A percentile compares a stretch with the other conserved stretches of the same genome.
Conservation (phyloP, 1,140 invertebrate genomes). For the Papilio xuthus region DNA sequence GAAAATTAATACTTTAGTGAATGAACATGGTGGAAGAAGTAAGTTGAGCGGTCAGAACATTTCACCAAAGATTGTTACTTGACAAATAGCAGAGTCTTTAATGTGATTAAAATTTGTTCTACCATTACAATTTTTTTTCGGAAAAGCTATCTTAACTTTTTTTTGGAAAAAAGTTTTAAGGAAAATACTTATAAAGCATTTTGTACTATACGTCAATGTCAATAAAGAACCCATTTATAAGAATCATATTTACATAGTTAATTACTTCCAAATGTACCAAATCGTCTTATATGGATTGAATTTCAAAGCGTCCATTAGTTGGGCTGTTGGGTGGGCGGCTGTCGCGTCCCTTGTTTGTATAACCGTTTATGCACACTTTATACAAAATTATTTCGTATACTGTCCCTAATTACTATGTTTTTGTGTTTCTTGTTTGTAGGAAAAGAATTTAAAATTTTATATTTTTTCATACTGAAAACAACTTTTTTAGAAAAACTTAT, state of each 20-base stretch:
- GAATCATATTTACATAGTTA: neutral
- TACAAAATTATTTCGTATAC: neutral
- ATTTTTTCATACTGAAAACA: neutral
- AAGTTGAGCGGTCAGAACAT: neutral
- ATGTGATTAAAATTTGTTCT: neutral
- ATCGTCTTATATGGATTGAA: conserved; percentile 20
- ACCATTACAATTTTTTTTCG: neutral
- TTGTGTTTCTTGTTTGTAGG: neutral
- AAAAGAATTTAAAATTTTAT: neutral
- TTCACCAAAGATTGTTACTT: neutral
- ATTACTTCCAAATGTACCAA: neutral
- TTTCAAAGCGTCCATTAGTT: conserved; percentile 30
- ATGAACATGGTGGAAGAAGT: neutral
- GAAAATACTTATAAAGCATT: neutral
- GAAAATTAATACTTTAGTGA: neutral
- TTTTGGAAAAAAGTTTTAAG: no score
- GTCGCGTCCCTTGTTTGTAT: neutral
- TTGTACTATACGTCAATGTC: neutral
- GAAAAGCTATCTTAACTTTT: no score
- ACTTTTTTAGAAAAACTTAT: neutral
- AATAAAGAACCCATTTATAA: neutral
- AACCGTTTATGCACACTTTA: neutral
- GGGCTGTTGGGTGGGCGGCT: conserved; percentile 15
- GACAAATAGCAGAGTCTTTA: neutral
- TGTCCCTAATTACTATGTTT: neutral